Evolutionary conservation across 1,140 invertebrate genomes (phyloP), one percentile per base, ranked within the genome.

Genomic region (Apolygus lucorum): DNA sequence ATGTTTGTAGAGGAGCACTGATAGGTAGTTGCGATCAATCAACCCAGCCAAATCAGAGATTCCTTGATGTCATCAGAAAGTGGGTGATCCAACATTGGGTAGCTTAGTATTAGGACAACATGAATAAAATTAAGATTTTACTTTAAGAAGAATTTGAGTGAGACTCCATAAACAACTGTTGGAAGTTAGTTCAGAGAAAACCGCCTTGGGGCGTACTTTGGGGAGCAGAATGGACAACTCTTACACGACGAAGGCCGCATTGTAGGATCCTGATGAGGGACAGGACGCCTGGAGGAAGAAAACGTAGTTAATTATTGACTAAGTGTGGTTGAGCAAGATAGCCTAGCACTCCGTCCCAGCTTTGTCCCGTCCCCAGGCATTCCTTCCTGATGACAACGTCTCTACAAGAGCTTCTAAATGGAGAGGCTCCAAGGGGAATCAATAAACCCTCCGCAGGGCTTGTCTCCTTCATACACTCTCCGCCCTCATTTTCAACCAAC

Each of bases 261-360:
- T 59, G 54, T 59, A 8, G 54, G 22, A 21, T 4, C 2, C 54
- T 59, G 54, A 59, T 59, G 54, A 59, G 54, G 54, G 54, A 59
- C 54, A 59, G 54, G 54, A 22, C 54, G 54, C 54, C 54, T 59
- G 4, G 54, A 59, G 54, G 54, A 59, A 59, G 54, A 59, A 59
- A 59, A 59, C 54, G 11, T 59, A 59, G 54, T 59, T 59, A 59
- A 59, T 59, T 59, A 59, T 59, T 59, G 54, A 59, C 54, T 59
- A 59, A 59, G 54, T 59, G 54, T 59, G 54, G 54, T 59, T 22
- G 54, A 21, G 54, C 8, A 22, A 59, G 54, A 59, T 59, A 59
- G 54, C 13, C 54, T 21, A 11, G 54, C 54, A 59, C 22, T 11
- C 11, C 54, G 8, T 59, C 11, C 4, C 11, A 59, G 22, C 54